Evolutionary conservation across 2,888 invertebrate species (phyloP), one percentile per base, ranked within the genome.

Genomic region (Polylopha cassiicola): DNA sequence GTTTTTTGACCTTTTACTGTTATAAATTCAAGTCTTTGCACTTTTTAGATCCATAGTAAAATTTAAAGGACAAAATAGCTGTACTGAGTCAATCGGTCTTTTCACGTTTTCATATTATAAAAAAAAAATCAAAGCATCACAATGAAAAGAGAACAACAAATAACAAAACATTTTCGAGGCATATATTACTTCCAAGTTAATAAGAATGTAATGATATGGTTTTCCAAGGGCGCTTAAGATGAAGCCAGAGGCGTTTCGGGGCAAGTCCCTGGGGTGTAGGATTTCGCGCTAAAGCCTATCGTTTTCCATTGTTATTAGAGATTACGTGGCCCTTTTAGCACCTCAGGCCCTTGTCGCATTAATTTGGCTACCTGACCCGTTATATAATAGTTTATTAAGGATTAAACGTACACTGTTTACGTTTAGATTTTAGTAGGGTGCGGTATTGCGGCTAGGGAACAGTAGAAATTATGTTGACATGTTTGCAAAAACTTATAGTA

Each of bases 241-340:
- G 30, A 10, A 24, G 39, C 29, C 16, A 8, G 18, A 30, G 29
- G 14, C 27, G 14, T 20, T 27, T 26, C 17, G 14, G 43, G 53
- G 49, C 55, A 58, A 58, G 53, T 65, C 65, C 71, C 65, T 17
- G 38, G 64, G 53, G 66, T 39, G 37, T 39, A 21, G 49, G 51
- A 60, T 59, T 57, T 55, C 45, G 53, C 47, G 50, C 53, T 39
- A 45, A 48, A 58, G 30, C 43, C 51, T 55, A 61, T 59, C 55
- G 54, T 48, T 61, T 62, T 58, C 54, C 51, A 53, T 57, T 63
- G 55, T 58, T 59, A 63, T 66, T 64, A 62, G 55, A 50, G 55
- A 50, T 51, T 52, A 50, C 47, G 48, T 41, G 51, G 50, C 56
- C 55, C 50, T 58, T 55, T 55, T 59, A 53, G 28, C 34, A 30